A percentile compares a stretch with the other conserved stretches of the same genome.
phyloP scores from a whole-genome alignment of 2,888 invertebrate species.

The Melipona beecheii region DNA sequence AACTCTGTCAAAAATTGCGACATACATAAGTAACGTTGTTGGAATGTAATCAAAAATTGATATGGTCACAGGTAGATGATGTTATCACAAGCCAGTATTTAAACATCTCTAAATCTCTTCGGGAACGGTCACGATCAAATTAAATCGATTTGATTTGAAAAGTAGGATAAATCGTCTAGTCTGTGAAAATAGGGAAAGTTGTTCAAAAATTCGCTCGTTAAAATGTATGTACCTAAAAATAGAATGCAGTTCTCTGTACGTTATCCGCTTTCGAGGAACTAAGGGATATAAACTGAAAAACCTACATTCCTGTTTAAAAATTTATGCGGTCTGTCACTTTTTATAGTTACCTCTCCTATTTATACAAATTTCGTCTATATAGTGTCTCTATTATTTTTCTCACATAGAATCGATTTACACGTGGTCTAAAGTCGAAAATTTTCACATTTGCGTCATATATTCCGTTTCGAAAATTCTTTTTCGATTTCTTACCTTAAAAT shows the following conservation, averaged over 20 bases:
- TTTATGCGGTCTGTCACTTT: background rate
- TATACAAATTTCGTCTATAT: background rate
- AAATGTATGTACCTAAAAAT: slow-evolving; percentile 39
- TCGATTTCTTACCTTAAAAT: slow-evolving; percentile 6
- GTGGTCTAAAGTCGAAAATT: background rate
- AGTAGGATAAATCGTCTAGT: background rate
- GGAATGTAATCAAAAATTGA: slow-evolving; percentile 23
- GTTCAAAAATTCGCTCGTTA: slow-evolving; percentile 33
- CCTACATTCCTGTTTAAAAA: background rate
- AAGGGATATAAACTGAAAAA: slow-evolving; percentile 28
- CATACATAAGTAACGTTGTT: background rate
- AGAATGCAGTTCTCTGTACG: slow-evolving; percentile 27
- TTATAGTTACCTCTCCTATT: background rate
- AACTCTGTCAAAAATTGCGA: slow-evolving; percentile 9
- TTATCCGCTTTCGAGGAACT: slow-evolving; percentile 27
- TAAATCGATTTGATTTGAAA: background rate
- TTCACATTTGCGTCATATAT: background rate
- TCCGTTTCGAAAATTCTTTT: background rate
- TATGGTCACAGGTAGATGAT: slow-evolving; percentile 21
- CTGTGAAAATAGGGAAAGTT: slow-evolving; percentile 22
- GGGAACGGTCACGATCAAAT: background rate
- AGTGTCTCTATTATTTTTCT: background rate
- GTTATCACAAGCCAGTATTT: slow-evolving; percentile 7
- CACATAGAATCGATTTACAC: slow-evolving; percentile 28
- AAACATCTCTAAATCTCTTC: background rate